These are phyloP conservation scores for Tachina lurida DNA, from an alignment of 2,888 invertebrate genomes.

Conservation along the genomic window DNA sequence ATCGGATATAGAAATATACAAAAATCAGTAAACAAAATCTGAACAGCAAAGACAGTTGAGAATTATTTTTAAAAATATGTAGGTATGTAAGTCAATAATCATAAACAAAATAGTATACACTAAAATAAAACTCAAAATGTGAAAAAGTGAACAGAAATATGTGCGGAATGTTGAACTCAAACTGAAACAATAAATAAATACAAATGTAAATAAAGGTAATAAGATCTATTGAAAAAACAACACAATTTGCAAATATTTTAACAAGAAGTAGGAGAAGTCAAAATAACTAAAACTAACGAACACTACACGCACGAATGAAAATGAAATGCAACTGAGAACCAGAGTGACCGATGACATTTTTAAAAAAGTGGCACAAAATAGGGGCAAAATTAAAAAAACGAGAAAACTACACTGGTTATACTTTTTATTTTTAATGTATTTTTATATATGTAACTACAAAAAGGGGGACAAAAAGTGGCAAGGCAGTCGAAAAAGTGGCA, in stretches of 20 bases:
- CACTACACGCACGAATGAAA: slow-evolving; percentile 20
- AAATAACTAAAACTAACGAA: slow-evolving; percentile 3
- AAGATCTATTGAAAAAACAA: slow-evolving; percentile 5
- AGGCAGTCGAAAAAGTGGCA: no score
- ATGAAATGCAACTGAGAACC: slow-evolving; percentile 30
- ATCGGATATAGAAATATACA: no score
- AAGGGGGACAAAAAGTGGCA: no score
- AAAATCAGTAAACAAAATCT: background rate
- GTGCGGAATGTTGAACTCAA: slow-evolving; percentile 34
- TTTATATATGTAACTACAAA: no score
- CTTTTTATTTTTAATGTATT: no score
- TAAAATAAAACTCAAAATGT: background rate
- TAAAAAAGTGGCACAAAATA: no score
- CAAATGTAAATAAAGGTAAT: slow-evolving; percentile 21
- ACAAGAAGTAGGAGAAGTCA: slow-evolving; percentile 30
- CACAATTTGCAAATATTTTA: slow-evolving; percentile 2
- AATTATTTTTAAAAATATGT: no score
- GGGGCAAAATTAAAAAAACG: no score
- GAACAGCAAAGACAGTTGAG: background rate
- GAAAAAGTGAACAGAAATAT: slow-evolving; percentile 10
- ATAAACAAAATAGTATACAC: no score
- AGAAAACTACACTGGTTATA: no score
- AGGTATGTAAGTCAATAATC: no score
- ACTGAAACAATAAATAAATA: slow-evolving; percentile 26
- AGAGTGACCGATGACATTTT: no score